These are phyloP conservation scores for Enteromius treurensis DNA, from an alignment of 2,797 vertebrate species.

Conservation along the genomic window DNA sequence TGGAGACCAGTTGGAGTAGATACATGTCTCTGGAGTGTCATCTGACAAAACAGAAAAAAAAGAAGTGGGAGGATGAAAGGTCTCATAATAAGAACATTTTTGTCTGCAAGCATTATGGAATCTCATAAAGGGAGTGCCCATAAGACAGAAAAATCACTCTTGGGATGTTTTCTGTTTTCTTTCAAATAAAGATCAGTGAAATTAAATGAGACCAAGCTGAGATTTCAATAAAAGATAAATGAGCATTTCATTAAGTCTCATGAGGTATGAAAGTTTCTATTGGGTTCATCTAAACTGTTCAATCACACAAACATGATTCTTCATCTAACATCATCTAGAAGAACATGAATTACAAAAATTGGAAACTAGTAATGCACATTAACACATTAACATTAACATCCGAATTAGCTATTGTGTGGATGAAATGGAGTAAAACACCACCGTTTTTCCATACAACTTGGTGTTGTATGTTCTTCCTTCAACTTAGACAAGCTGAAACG, in stretches of 20 bases:
- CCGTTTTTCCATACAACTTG: too few species aligned
- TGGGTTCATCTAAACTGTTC: background rate
- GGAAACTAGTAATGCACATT: too few species aligned
- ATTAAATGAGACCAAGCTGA: background rate
- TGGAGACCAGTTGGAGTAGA: constrained; percentile 98
- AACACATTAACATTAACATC: too few species aligned
- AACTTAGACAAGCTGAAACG: too few species aligned
- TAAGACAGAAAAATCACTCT: background rate
- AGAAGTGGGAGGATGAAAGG: constrained; percentile 19
- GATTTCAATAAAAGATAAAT: background rate
- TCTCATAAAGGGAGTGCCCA: background rate
- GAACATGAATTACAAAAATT: background rate
- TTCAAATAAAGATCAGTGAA: background rate
- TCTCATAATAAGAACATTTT: background rate
- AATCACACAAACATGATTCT: background rate
- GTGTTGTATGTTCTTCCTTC: too few species aligned
- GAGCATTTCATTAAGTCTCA: background rate
- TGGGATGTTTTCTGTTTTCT: background rate
- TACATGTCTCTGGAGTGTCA: constrained; percentile 97
- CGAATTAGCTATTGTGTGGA: too few species aligned
- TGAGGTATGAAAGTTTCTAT: background rate
- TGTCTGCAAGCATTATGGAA: background rate
- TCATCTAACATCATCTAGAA: background rate
- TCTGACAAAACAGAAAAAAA: constrained; percentile 73
- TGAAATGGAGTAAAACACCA: too few species aligned